Percentiles rank a stretch among this genome's conserved stretches.
These are phyloP conservation scores for Caenorhabditis remanei DNA, from an alignment of 1,140 invertebrate species.

Conservation along the genomic window DNA sequence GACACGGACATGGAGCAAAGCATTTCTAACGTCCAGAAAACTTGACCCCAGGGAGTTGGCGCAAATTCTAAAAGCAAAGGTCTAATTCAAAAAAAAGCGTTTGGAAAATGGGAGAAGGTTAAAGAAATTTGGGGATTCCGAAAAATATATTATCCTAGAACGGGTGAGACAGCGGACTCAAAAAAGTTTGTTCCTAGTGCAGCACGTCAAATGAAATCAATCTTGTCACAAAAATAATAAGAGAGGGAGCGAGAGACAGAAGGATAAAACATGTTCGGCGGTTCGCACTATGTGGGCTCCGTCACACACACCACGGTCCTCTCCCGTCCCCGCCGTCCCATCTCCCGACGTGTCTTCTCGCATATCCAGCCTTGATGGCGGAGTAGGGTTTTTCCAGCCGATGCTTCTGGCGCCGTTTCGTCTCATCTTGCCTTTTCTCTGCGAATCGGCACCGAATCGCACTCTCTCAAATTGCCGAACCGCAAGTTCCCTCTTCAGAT, in stretches of 20 bases:
- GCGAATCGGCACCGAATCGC: neutral
- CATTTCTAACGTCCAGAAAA: constrained; percentile 51
- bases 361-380: constrained; percentile 30
- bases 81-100: constrained; percentile 46
- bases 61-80: constrained; percentile 51
- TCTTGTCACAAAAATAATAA: constrained; percentile 52
- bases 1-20: constrained; percentile 24
- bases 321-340: constrained; percentile 11
- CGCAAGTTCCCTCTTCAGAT: constrained; percentile 52
- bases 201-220: constrained; percentile 31
- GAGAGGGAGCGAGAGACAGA: constrained; percentile 38
- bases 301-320: constrained; percentile 23
- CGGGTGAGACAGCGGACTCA: neutral
- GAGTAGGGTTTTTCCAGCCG: constrained; percentile 37
- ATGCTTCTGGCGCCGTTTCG: constrained; percentile 50
- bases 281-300: constrained; percentile 37
- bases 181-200: constrained; percentile 10
- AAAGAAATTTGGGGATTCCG: neutral
- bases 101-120: neutral
- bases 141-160: neutral
- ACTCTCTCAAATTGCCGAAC: constrained; percentile 25
- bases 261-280: constrained; percentile 51
- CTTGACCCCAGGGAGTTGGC: constrained; percentile 48
- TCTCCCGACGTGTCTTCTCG: neutral
- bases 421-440: constrained; percentile 54